phyloP scores from a whole-genome alignment of 2,113 vertebrate genomes.

The Dipodomys stephensi region DNA sequence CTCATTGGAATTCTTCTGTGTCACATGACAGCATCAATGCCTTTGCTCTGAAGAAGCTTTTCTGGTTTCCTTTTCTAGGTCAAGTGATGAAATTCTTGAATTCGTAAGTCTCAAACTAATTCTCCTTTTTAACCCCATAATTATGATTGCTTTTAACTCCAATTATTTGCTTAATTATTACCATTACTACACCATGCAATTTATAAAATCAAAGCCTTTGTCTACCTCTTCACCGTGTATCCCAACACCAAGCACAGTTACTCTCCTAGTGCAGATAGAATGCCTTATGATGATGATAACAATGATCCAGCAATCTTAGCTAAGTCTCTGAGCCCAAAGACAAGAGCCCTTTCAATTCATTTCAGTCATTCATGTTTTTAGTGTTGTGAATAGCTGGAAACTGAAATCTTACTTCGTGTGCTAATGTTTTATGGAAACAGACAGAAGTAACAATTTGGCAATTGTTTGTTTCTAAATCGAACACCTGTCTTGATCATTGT shows the following conservation, averaged over 20 bases:
- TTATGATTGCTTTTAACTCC: background rate
- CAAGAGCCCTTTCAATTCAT: background rate
- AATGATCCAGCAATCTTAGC: background rate
- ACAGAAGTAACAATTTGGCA: background rate
- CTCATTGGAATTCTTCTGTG: background rate
- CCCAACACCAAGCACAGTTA: background rate
- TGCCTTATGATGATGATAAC: background rate
- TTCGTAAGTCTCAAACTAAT: background rate
- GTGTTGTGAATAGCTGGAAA: background rate
- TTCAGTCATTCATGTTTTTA: background rate
- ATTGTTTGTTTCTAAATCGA: slow-evolving; percentile 26
- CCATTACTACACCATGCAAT: background rate
- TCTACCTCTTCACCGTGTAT: background rate
- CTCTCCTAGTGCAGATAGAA: background rate
- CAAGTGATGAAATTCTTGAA: background rate
- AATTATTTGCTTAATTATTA: background rate
- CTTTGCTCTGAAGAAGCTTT: background rate
- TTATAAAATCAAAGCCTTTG: background rate
- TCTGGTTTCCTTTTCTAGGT: background rate
- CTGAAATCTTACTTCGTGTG: background rate
- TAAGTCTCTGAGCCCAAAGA: background rate
- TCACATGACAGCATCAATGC: background rate
- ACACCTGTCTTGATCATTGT: background rate
- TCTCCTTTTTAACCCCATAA: background rate
- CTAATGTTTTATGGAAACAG: background rate